Base-by-base conservation (phyloP, 1,140 invertebrate species). In the Heliothis subflexa region DNA sequence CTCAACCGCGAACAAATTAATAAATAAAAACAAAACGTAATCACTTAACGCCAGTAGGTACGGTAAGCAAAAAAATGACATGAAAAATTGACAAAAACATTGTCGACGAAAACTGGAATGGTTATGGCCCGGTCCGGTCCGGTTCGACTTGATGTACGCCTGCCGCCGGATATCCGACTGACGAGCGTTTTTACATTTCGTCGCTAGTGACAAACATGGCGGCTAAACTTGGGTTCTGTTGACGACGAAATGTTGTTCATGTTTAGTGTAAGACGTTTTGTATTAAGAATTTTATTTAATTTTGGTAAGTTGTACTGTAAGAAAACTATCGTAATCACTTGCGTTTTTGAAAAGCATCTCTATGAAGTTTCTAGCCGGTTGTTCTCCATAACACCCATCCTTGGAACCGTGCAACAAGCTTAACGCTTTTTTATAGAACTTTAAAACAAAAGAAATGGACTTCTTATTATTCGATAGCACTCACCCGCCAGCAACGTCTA, bases 151-250 rank as follows among this genome's bases (percentile, higher is more conserved):
- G 64, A 78, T 76, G 70, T 80, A 81, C 77, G 75, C 28, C 28
- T 18, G 62, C 28, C 52, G 47, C 62, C 66, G 82, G 79, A 81
- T 55, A 68, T 80, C 78, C 79, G 62, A 75, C 61, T 72, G 64
- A 64, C 49, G 50, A 21, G 10, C 76, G 54, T 83, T 83, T 83
- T 83, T 81, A 83, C 74, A 79, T 77, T 68, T 61, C 78, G 78
- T 25, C 77, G 78, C 25, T 14, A 73, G 62, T 52, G 73, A 52
- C 47, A 66, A 76, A 76, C 72, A 50, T 33, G 55, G 57, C 10
- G 21, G 18, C 25, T 5, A 25, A 52, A 28, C 40, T 66, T 66
- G 40, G 50, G 28, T 73, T 7, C 11, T 47, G 11, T n/a, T 12
- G 16, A n/a, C 11, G 47, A 10, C 47, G 47, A 70, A 9, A 18